Evolutionary conservation across 2,797 vertebrate genomes (phyloP), one percentile per base, ranked within the genome.

Genomic region (Iguana delicatissima): DNA sequence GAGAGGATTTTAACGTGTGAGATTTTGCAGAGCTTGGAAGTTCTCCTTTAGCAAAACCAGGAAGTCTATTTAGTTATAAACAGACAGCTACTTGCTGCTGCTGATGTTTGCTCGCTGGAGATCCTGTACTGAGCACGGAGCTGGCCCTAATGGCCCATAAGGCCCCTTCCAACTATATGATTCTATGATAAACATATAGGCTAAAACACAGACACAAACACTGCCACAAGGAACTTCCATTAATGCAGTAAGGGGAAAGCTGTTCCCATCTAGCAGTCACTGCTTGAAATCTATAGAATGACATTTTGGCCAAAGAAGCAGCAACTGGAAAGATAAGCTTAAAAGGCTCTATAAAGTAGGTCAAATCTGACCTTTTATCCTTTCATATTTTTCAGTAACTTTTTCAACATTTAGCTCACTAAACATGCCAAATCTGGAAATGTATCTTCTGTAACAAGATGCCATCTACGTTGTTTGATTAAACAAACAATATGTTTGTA

Each of bases 401-500:
- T 35, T 55, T 46, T 85, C 73, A 92, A 89, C 7, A 10, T 32
- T 7, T 69, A 69, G 64, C 26, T 69, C 22, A 55, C 12, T 69
- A 26, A 24, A 22, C 85, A 8, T 92, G 29, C 6, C 20, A 55
- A n/a, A 55, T 55, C 24, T 73, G 55, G 32, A 57, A 57, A 35
- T 55, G 20, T 35, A 85, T 38, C 13, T 29, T 46, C 38, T 42
- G 5, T 18, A 42, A 42, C n/a, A 80, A 62, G 5, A 50, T 50
- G 6, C 24, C 8, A 80, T 50, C 14, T 4, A 69, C 22, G n/a
- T 57, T 81, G 22, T 84, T 86, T 72, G 86, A 38, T 90, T 72
- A 93, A 87, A 3, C 0, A 92, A 87, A 93, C 89, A 80, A 14
- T 9, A 0, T 77, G 85, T 35, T 89, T 83, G 20, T 3, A 0